Percentiles rank a stretch among this genome's conserved stretches.
Evolutionary conservation across 2,888 invertebrate genomes (phyloP).

Genomic region (Drosophila picticornis): DNA sequence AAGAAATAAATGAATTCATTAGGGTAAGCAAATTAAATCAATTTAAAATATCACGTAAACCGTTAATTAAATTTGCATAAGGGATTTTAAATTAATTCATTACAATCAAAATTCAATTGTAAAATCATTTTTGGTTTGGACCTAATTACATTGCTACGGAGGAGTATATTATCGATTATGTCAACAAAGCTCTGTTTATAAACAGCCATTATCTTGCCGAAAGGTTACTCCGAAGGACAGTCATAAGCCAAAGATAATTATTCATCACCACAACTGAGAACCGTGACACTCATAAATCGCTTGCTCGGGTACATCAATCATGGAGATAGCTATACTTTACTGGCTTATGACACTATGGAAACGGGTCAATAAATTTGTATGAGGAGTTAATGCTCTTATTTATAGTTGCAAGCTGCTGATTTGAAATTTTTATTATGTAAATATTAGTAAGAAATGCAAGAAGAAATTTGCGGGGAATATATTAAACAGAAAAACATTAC

Average conservation of each 20-base stretch:
- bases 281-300: slow-evolving; percentile 6
- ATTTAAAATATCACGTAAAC: background rate
- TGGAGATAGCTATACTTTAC: background rate
- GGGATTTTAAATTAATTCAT: background rate
- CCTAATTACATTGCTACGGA: background rate
- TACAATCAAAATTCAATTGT: background rate
- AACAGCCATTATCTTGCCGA: background rate
- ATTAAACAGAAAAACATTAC: background rate
- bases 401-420: background rate
- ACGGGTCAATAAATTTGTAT: background rate
- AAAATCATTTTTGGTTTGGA: fast-evolving
- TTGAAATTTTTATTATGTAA: background rate
- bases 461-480: background rate
- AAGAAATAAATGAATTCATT: background rate
- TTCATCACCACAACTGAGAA: background rate
- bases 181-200: background rate
- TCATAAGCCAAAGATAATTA: slow-evolving; percentile 8
- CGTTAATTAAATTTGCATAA: background rate
- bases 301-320: slow-evolving; percentile 1
- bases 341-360: background rate
- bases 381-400: background rate
- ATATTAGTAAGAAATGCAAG: background rate
- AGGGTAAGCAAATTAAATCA: background rate
- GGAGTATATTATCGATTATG: background rate
- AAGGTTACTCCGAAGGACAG: background rate